Base-by-base conservation (phyloP, 2,797 vertebrate genomes). In the Micropoecilia bifurca region DNA sequence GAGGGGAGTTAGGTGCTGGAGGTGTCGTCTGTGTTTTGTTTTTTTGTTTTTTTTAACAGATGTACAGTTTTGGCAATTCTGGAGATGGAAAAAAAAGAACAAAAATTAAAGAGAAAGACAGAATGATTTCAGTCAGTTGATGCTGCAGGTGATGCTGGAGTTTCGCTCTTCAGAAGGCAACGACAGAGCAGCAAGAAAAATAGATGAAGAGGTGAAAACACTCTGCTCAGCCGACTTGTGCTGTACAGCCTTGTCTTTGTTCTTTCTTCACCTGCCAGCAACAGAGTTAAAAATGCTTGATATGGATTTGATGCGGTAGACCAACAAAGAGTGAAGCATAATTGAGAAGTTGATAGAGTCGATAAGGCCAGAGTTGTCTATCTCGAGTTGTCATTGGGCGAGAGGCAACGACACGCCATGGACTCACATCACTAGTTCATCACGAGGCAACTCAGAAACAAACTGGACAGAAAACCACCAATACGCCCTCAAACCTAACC, bases 41-140 rank as follows among this genome's bases (percentile, higher is more conserved):
- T 36, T 36, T 36, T 36, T 36, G 36, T 36, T 48, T 80, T 83
- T 66, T 20, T 74, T 78, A 68, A 74, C 33, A 76, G 48, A 73
- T 59, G 6, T 50, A 63, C 22, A 69, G 66, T 45, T 69, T 47
- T 61, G 41, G 30, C 28, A 18, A 81, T 57, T 18, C 53, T 30
- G 63, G 78, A 71, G 76, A 57, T 25, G 1, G n/a, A 55, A n/a
- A 55, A 30, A 16, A 25, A 6, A 20, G 41, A 39, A n/a, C 39
- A 69, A 75, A 81, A 33, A 28, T 61, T 22, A 69, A 2, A 36
- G 18, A 55, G 33, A 80, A 46, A 73, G 55, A 8, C n/a, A 25
- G 47, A 48, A 82, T 75, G 43, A 0, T 59, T 36, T 79, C 68
- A 69, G 63, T 71, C 61, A 30, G 20, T 50, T 47, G 4, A 77